Base-by-base conservation (phyloP, 2,113 vertebrate genomes). In the Ptychochromis oligacanthus region DNA sequence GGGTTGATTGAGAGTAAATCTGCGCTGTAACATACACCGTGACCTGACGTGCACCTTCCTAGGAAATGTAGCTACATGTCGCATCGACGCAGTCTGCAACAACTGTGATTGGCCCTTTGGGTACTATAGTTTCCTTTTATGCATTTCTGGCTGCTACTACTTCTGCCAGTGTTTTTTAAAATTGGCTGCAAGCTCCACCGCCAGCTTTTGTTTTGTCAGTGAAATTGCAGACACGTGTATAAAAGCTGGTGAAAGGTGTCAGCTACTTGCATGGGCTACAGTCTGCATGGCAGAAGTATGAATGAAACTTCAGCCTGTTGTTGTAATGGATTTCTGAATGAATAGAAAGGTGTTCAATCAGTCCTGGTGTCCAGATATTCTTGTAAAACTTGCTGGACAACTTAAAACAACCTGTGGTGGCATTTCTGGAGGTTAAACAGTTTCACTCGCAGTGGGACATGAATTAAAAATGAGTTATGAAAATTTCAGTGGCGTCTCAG, bases 121-220 rank as follows among this genome's bases (percentile, higher is more conserved):
- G 6, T 36, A 36, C 34, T 6, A 6, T 36, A 11, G 12, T 43
- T 43, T 43, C 12, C 12, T 4, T 12, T 3, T 13, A 12, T 43
- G 40, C 10, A 12, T 43, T 13, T 43, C 12, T 13, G 12, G 40
- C 40, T 43, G 40, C 40, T 43, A 11, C 40, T 43, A 1, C 38
- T 11, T 13, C 7, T 15, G 22, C n/a, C 4, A 3, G 10, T 12
- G 14, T 12, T 65, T 24, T 40, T 65, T 0, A 64, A n/a, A 40
- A 65, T 1, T 36, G 40, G n/a, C 0, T 0, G 7, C 2, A 36
- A 2, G 0, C 14, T 46, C 0, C 0, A 2, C 40, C 17, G 38
- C 64, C 40, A 67, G 3, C 64, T 46, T 11, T 38, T 67, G 64
- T 46, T 11, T 0, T 26, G 38, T 14, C 40, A 0, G 64, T 67